These are phyloP conservation scores for Eupleurogrammus muticus DNA, from an alignment of 2,797 vertebrate genomes.

Conservation along the genomic window DNA sequence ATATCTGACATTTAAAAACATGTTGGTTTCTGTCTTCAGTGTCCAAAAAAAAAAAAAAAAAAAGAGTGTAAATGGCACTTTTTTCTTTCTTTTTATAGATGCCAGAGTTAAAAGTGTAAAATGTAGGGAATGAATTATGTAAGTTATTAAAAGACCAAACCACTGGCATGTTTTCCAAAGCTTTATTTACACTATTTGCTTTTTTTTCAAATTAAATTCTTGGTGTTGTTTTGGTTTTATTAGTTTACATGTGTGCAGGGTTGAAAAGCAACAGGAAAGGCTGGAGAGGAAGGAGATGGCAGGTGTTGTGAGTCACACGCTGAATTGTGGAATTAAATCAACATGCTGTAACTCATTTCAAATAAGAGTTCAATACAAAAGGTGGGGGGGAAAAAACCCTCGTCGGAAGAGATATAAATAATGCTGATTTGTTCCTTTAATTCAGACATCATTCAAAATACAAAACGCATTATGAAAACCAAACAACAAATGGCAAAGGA, in stretches of 20 bases:
- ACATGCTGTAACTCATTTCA: not conserved
- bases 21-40: not conserved
- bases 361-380: slow-evolving; percentile 5
- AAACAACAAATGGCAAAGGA: not conserved
- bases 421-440: not conserved
- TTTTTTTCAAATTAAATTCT: slow-evolving; percentile 40
- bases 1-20: slow-evolving; percentile 7
- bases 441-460: not conserved
- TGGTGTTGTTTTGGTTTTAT: slow-evolving; percentile 33
- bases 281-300: slow-evolving; percentile 53
- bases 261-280: slow-evolving; percentile 44
- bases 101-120: slow-evolving; percentile 11
- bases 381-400: slow-evolving; percentile 3
- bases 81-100: not conserved
- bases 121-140: not conserved
- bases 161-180: not conserved
- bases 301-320: slow-evolving; percentile 56
- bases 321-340: slow-evolving; percentile 40
- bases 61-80: not conserved
- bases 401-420: not conserved
- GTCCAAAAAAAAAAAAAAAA: not conserved
- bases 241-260: slow-evolving; percentile 44
- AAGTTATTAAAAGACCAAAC: not conserved
- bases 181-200: not conserved
- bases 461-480: not conserved